These are phyloP conservation scores for Limnephilus lunatus DNA, from an alignment of 2,888 invertebrate species.

Conservation along the genomic window DNA sequence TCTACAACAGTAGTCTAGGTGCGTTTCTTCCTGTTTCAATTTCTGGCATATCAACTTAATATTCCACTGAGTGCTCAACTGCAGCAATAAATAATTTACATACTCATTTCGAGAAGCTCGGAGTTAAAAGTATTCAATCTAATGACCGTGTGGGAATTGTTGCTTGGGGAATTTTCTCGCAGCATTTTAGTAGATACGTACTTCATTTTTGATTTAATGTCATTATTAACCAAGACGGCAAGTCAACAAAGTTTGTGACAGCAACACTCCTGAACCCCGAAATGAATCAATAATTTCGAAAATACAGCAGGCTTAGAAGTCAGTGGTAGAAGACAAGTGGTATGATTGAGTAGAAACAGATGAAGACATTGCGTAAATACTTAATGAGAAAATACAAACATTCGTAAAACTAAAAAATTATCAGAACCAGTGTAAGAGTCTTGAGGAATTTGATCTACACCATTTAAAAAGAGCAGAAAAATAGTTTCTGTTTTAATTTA, in stretches of 20 bases:
- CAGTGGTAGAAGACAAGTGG: not conserved
- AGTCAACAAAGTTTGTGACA: not conserved
- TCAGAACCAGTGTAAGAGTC: not conserved
- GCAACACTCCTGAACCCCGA: not conserved
- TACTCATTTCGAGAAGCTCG: conserved; percentile 14
- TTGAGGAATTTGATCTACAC: not conserved
- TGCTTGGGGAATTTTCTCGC: not conserved
- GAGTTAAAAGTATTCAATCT: conserved; percentile 45
- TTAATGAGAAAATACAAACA: too few relatives aligned
- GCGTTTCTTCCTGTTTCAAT: conserved; percentile 18
- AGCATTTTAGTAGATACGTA: not conserved
- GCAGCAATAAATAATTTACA: conserved; percentile 56
- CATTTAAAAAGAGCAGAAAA: not conserved
- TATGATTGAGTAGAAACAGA: not conserved
- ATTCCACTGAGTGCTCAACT: conserved; percentile 47
- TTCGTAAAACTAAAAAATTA: not conserved
- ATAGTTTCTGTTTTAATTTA: not conserved
- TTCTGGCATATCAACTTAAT: conserved; percentile 53
- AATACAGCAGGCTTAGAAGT: not conserved
- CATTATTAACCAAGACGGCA: not conserved
- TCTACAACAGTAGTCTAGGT: not conserved
- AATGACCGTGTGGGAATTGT: conserved; percentile 61
- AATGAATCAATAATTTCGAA: not conserved
- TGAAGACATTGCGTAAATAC: not conserved
- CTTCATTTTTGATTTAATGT: not conserved